phyloP scores from a whole-genome alignment of 2,888 invertebrate species.

The Smittia sp. region DNA sequence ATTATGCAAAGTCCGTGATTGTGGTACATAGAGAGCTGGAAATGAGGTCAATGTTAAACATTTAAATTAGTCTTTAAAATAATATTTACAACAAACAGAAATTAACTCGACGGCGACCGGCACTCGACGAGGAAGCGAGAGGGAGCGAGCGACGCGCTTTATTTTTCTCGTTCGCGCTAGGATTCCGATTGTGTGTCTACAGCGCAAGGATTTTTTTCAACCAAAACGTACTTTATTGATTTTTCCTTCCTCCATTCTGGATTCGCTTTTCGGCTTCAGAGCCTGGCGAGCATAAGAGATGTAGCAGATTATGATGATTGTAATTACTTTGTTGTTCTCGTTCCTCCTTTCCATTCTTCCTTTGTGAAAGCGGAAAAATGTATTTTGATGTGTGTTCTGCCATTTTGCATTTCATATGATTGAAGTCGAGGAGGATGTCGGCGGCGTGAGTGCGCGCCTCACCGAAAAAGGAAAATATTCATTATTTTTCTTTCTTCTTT shows the following conservation, averaged over 20 bases:
- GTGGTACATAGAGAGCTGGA: background rate
- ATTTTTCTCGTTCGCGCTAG: background rate
- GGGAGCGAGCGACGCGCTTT: background rate
- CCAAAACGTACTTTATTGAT: slow-evolving; percentile 1
- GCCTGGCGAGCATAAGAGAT: background rate
- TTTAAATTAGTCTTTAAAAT: slow-evolving; percentile 21
- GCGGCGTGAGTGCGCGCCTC: too few relatives aligned
- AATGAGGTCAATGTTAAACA: slow-evolving; percentile 24
- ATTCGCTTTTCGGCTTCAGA: background rate
- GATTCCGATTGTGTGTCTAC: background rate
- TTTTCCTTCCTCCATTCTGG: slow-evolving; percentile 6
- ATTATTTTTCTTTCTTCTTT: background rate
- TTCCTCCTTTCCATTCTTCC: background rate
- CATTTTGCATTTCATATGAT: background rate
- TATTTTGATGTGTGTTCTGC: slow-evolving; percentile 8
- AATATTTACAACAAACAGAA: slow-evolving; percentile 21
- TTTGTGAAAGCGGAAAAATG: background rate
- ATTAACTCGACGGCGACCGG: background rate
- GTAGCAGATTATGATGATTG: slow-evolving; percentile 1
- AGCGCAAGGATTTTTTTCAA: slow-evolving; percentile 15
- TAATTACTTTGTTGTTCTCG: background rate
- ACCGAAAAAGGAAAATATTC: background rate
- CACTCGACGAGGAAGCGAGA: background rate
- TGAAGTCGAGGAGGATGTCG: too few relatives aligned
- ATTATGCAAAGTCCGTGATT: slow-evolving; percentile 12